phyloP scores from a whole-genome alignment of 2,797 vertebrate species.

The Girardinus metallicus region DNA sequence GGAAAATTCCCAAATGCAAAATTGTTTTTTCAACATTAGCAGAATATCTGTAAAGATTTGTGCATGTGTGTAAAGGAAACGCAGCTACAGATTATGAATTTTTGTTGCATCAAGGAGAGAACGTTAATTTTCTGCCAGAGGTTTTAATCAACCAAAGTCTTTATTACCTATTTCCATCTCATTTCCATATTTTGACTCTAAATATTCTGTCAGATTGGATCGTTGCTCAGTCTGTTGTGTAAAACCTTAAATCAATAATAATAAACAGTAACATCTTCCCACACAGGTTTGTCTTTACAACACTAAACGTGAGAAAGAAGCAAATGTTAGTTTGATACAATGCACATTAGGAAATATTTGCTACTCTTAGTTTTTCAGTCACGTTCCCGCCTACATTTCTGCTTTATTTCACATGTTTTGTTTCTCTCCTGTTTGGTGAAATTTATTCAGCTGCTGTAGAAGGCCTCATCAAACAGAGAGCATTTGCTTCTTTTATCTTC shows the following conservation, averaged over 20 bases:
- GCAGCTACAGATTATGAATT: not conserved
- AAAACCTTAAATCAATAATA: constrained; percentile 2
- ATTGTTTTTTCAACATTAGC: no score
- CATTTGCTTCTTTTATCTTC: constrained; percentile 20
- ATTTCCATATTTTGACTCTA: not conserved
- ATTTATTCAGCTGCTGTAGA: constrained; percentile 25
- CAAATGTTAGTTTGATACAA: constrained; percentile 1
- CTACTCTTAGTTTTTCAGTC: constrained; percentile 30
- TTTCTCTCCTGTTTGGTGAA: constrained; percentile 20
- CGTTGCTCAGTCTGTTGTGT: not conserved
- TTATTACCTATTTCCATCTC: not conserved
- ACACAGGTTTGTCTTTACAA: not conserved
- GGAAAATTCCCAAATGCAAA: no score
- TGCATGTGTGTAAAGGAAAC: no score
- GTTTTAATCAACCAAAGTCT: not conserved
- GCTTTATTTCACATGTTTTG: constrained; percentile 14
- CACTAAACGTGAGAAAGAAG: not conserved
- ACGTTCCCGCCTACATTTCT: not conserved
- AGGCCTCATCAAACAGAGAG: constrained; percentile 12
- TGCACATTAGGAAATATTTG: constrained; percentile 28
- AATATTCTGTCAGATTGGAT: not conserved
- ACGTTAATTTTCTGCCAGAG: not conserved
- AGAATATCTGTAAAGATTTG: no score
- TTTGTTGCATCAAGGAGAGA: not conserved
- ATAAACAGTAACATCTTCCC: constrained; percentile 1